Base-by-base conservation (phyloP, 92 coral and sea anemone genomes). In the Meandrina meandrites region DNA sequence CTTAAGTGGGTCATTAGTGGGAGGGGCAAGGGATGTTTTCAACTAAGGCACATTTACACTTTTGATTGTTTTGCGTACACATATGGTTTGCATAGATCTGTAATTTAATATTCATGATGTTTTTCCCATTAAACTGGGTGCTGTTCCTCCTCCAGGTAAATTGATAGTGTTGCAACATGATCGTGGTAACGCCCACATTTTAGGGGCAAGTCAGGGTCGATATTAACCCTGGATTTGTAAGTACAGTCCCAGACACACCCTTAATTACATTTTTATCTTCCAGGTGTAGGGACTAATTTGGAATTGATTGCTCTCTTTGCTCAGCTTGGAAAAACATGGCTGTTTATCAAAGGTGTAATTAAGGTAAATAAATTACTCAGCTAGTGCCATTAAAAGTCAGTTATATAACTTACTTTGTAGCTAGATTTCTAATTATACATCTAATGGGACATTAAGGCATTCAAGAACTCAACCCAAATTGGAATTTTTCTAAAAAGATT, bases 281-380 rank as follows among this genome's bases (percentile, higher is more conserved):
- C 87, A 84, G 87, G 80, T 74, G 87, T 27, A 30, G 53, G 64
- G 80, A 50, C 32, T 76, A 78, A 85, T 77, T 77, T 66, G 58
- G 76, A 78, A 85, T 60, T 85, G 88, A 85, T 85, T 77, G 88
- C 48, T 3, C 64, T 77, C 76, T 85, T 77, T 85, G 77, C 82
- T 62, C 76, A 77, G 88, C 82, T 85, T 85, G 76, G 76, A n/a
- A 77, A 62, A 85, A 66, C 76, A 85, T 5, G 53, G 37, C 45
- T 77, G 77, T 85, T 84, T 77, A 76, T 62, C 76, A 30, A 66
- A 36, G 27, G 77, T 5, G 75, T 22, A 15, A 60, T n/a, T 15
- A 78, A 76, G 88, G 88, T 78, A 77, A 74, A 74, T 19, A 70
- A 36, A 75, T 42, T 31, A 48, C 30, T 47, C 62, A 36, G n/a